These are phyloP conservation scores for Brachionus sp. DNA, from an alignment of 1,140 invertebrate genomes.

Conservation along the genomic window DNA sequence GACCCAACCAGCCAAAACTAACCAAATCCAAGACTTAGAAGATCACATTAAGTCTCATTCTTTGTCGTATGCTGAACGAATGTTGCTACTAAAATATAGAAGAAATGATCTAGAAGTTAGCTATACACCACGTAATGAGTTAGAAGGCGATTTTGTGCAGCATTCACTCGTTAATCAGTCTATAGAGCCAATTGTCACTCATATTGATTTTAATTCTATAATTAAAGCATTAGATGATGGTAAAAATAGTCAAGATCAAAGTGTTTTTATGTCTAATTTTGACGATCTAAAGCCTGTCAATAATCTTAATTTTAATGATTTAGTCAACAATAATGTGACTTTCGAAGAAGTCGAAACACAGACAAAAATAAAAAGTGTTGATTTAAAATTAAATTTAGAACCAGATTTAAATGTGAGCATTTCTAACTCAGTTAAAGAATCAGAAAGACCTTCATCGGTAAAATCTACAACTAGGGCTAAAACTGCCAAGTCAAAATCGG, in stretches of 20 bases:
- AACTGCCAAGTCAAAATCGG: not conserved
- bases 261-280: not conserved
- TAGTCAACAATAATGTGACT: not conserved
- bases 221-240: not conserved
- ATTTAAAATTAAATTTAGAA: constrained; percentile 16
- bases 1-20: not conserved
- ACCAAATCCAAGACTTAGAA: constrained; percentile 30
- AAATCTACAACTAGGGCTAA: not conserved
- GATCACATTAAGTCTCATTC: not conserved
- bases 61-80: constrained; percentile 52
- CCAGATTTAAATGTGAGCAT: not conserved
- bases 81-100: constrained; percentile 55
- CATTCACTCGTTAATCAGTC: not conserved
- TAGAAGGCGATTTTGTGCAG: not conserved
- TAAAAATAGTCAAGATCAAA: not conserved
- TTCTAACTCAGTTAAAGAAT: not conserved
- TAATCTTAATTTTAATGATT: not conserved
- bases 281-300: not conserved
- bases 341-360: constrained; percentile 13
- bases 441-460: not conserved
- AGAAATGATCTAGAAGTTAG: constrained; percentile 50
- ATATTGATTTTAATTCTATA: constrained; percentile 19
- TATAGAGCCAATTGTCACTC: not conserved
- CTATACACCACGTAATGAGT: not conserved
- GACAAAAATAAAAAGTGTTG: not conserved